These are phyloP conservation scores for Lutjanus argentimaculatus DNA, from an alignment of 2,797 vertebrate species.

Conservation along the genomic window DNA sequence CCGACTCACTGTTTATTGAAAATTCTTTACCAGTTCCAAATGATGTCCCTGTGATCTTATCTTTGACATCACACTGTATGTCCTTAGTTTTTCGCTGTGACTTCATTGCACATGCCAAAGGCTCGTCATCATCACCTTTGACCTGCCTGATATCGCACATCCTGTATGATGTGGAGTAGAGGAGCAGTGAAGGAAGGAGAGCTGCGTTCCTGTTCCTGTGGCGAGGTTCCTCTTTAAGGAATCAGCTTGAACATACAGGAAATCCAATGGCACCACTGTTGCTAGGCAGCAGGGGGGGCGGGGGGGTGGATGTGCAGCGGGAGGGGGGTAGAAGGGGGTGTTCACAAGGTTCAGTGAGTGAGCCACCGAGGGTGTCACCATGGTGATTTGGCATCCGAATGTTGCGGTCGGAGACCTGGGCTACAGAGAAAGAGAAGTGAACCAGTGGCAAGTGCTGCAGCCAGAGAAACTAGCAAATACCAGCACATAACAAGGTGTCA, in stretches of 20 bases:
- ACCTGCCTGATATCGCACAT: slow-evolving; percentile 23
- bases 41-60: background rate
- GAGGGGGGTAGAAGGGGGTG: slow-evolving; percentile 68
- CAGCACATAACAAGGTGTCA: slow-evolving; percentile 55
- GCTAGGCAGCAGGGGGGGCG: slow-evolving; percentile 80
- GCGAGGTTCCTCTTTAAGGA: slow-evolving; percentile 82
- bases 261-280: slow-evolving; percentile 86
- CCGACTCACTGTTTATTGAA: background rate
- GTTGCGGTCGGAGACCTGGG: slow-evolving; percentile 85
- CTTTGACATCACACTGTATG: slow-evolving; percentile 4
- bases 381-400: slow-evolving; percentile 88
- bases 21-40: background rate
- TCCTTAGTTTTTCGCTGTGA: background rate
- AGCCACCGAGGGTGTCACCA: slow-evolving; percentile 86
- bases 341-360: slow-evolving; percentile 81
- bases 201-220: slow-evolving; percentile 66
- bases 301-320: slow-evolving; percentile 31
- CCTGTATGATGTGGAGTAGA: slow-evolving; percentile 21
- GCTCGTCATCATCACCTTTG: slow-evolving; percentile 36
- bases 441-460: slow-evolving; percentile 63
- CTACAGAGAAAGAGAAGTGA: slow-evolving; percentile 80
- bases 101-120: background rate
- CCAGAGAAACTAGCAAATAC: slow-evolving; percentile 65
- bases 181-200: slow-evolving; percentile 30
- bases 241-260: slow-evolving; percentile 81